Percentiles rank a stretch among this genome's conserved stretches.
Conservation (phyloP, 2,113 vertebrate genomes). For the Platichthys flesus region DNA sequence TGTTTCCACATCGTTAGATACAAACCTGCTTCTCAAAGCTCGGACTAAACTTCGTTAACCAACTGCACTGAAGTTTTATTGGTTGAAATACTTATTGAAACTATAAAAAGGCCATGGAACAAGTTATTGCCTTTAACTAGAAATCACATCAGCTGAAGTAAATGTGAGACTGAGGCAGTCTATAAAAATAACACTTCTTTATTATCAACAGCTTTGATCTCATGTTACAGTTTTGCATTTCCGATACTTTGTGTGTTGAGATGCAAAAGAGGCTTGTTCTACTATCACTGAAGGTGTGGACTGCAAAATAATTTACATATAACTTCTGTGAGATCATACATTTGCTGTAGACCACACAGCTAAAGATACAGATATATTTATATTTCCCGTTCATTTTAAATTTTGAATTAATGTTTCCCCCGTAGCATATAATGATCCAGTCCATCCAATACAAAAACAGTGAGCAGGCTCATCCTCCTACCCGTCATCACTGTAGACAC, state of each 20-base stretch:
- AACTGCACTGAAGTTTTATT: too few relatives aligned
- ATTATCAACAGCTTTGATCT: slow-evolving; percentile 43
- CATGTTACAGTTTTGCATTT: background rate
- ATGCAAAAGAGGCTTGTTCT: background rate
- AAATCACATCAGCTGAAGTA: background rate
- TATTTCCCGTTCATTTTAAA: background rate
- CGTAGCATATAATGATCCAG: slow-evolving; percentile 21
- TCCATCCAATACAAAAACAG: background rate
- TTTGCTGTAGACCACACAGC: background rate
- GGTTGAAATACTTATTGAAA: too few relatives aligned
- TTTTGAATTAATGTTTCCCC: slow-evolving; percentile 1
- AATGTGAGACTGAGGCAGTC: background rate
- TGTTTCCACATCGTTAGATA: background rate
- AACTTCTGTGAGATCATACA: slow-evolving; percentile 6
- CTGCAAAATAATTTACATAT: slow-evolving; percentile 4
- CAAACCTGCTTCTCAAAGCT: too few relatives aligned
- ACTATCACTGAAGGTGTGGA: background rate
- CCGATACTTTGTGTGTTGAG: background rate
- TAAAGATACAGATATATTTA: background rate
- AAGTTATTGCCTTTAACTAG: background rate
- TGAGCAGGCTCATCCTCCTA: too few relatives aligned
- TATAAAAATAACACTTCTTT: slow-evolving; percentile 70
- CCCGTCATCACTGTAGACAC: slow-evolving; percentile 7
- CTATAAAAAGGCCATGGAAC: too few relatives aligned
- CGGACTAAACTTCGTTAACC: too few relatives aligned